Percentiles rank a stretch among this genome's conserved stretches.
These are phyloP conservation scores for Tiaroga cobitis DNA, from an alignment of 2,797 vertebrate genomes.

Conservation along the genomic window DNA sequence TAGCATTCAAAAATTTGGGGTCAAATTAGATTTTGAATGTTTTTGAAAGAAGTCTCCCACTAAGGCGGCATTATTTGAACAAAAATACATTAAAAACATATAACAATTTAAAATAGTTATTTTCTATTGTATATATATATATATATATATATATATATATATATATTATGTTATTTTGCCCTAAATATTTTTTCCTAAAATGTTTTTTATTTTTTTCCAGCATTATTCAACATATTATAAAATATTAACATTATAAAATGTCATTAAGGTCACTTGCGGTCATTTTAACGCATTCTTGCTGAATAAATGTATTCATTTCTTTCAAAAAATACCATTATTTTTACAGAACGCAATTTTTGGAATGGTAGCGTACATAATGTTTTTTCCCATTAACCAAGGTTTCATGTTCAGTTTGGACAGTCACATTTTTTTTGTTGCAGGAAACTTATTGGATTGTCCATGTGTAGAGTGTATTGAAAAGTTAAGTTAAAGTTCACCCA, in stretches of 20 bases:
- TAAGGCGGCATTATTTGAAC: background rate
- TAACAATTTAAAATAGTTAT: background rate
- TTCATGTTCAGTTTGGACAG: background rate
- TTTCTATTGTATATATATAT: background rate
- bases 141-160: no score
- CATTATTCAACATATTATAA: background rate
- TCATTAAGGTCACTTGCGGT: background rate
- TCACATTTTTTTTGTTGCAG: background rate
- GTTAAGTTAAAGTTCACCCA: background rate
- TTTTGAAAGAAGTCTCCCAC: background rate
- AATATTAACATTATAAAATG: background rate
- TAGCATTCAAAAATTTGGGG: background rate
- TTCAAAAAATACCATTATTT: no score
- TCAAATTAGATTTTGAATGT: background rate
- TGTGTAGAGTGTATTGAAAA: background rate
- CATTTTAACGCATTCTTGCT: background rate
- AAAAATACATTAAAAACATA: background rate
- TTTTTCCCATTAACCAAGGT: background rate
- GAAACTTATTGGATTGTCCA: background rate
- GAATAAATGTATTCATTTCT: background rate
- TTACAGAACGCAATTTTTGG: no score
- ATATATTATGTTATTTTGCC: background rate
- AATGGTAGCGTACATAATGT: no score
- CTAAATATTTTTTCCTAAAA: background rate
- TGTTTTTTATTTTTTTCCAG: no score